Evolutionary conservation across 2,888 invertebrate genomes (phyloP).

Genomic region (Xestobium rufovillosum): DNA sequence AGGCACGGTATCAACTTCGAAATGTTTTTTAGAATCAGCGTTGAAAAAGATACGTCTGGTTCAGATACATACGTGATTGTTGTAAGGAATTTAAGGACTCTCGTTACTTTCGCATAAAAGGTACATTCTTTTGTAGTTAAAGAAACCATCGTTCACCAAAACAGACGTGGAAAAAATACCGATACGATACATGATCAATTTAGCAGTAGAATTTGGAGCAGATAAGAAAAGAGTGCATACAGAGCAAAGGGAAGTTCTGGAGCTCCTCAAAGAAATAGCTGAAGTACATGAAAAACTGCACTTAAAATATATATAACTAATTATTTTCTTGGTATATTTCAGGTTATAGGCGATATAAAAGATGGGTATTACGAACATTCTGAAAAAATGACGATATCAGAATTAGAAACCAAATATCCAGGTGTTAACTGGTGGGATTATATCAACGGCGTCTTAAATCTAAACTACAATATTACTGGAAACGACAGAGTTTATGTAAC

Average conservation of each 20-base stretch:
- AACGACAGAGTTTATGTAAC: constrained; percentile 35
- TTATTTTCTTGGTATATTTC: no score
- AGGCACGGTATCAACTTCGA: constrained; percentile 35
- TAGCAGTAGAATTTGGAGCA: constrained; percentile 33
- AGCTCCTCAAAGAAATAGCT: constrained; percentile 32
- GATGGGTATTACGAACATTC: background rate
- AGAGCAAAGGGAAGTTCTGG: constrained; percentile 33
- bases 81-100: constrained; percentile 27
- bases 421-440: constrained; percentile 36
- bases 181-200: constrained; percentile 34
- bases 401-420: constrained; percentile 45
- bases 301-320: no score
- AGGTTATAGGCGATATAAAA: no score
- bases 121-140: constrained; percentile 26
- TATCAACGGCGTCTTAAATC: constrained; percentile 33
- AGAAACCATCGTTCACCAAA: constrained; percentile 25
- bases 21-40: constrained; percentile 32
- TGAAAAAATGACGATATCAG: constrained; percentile 42
- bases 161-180: constrained; percentile 28
- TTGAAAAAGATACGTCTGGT: constrained; percentile 30
- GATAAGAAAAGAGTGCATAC: constrained; percentile 27
- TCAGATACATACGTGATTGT: constrained; percentile 31
- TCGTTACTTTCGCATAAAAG: constrained; percentile 6
- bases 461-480: constrained; percentile 28
- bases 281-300: constrained; percentile 29